Conservation (phyloP, 35 echinoderm and acorn worm genomes). For the Holothuria glaberrima region DNA sequence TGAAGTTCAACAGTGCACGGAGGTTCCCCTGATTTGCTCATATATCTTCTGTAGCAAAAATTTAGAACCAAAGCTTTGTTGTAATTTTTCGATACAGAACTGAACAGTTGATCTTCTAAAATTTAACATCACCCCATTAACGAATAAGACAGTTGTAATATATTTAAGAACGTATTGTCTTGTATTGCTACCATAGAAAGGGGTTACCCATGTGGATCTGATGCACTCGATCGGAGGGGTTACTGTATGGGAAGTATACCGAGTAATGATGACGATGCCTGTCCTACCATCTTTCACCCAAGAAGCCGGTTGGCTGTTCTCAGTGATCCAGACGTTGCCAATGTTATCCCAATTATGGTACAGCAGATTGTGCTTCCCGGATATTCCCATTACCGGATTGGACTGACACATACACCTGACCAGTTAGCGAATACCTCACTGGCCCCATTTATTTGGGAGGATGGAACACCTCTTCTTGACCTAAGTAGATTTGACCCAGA, state of each 20-base stretch:
- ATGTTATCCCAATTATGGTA: not conserved
- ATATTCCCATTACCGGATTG: conserved; percentile 40
- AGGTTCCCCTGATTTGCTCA: too few relatives aligned
- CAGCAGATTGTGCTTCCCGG: not conserved
- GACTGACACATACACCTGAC: not conserved
- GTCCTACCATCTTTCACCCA: conserved; percentile 14
- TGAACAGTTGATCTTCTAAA: too few relatives aligned
- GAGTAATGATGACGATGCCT: not conserved
- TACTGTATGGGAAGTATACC: conserved; percentile 5
- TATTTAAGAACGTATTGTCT: too few relatives aligned
- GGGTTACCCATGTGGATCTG: conserved; percentile 21
- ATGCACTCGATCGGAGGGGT: not conserved
- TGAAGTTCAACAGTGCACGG: too few relatives aligned
- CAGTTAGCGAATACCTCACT: not conserved
- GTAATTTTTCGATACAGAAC: too few relatives aligned
- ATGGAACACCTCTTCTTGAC: conserved; percentile 33
- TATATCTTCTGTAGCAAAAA: too few relatives aligned
- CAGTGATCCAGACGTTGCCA: not conserved
- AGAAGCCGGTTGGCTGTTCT: conserved; percentile 8
- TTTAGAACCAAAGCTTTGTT: too few relatives aligned
- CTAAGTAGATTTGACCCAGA: not conserved
- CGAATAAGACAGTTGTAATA: too few relatives aligned
- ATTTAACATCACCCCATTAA: too few relatives aligned
- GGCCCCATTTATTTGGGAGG: conserved; percentile 31
- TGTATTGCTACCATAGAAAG: not conserved